These are phyloP conservation scores for Hirtodrosophila trivittata DNA, from an alignment of 2,888 invertebrate species.

Conservation along the genomic window DNA sequence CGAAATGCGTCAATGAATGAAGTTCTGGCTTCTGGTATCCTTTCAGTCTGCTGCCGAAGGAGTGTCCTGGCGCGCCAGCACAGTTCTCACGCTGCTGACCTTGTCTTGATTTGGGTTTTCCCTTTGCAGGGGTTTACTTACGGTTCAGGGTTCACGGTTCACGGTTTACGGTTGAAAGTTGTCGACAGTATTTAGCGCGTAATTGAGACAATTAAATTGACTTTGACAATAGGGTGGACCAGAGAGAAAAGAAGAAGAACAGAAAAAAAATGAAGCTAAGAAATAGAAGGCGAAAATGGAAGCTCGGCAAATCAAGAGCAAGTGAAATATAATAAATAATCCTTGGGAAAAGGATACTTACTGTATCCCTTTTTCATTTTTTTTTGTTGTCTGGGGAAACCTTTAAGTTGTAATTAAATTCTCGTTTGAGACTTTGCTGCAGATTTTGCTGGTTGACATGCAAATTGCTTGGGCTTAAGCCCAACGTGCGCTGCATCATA, in stretches of 20 bases:
- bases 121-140: neutral
- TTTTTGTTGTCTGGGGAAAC: constrained; percentile 23
- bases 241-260: constrained; percentile 2
- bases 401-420: constrained; percentile 75
- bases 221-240: constrained; percentile 65
- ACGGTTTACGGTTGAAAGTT: constrained; percentile 32
- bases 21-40: constrained; percentile 28
- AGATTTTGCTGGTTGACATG: constrained; percentile 13
- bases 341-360: constrained; percentile 11
- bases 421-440: constrained; percentile 13
- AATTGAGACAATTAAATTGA: constrained; percentile 79
- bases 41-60: neutral
- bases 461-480: constrained; percentile 36
- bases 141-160: neutral
- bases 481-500: neutral
- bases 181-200: constrained; percentile 66
- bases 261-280: neutral
- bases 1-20: constrained; percentile 60
- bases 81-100: constrained; percentile 35
- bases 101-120: constrained; percentile 64
- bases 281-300: constrained; percentile 24
- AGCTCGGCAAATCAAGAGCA: constrained; percentile 59
- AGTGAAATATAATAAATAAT: constrained; percentile 68
- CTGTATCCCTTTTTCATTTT: neutral
- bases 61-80: no score